Conservation (phyloP, 1,140 invertebrate species). For the Caenorhabditis briggsae region DNA sequence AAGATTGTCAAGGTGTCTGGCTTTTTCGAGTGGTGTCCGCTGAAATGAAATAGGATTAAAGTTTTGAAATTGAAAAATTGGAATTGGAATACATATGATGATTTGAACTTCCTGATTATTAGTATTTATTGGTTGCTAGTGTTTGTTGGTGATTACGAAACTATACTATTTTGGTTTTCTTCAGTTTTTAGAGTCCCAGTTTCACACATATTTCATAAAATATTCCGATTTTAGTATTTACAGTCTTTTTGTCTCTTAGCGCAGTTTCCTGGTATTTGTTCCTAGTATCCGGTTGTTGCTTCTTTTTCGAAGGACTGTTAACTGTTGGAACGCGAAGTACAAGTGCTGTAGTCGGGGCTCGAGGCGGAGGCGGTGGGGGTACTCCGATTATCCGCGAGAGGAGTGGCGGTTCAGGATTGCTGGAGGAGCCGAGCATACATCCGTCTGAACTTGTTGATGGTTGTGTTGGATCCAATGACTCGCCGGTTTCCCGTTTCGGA, state of each 20-base stretch:
- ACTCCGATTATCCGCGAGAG: slow-evolving; percentile 64
- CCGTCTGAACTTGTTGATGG: slow-evolving; percentile 45
- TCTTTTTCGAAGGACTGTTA: slow-evolving; percentile 57
- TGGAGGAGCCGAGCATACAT: slow-evolving; percentile 61
- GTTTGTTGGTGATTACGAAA: too few species aligned
- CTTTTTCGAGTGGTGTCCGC: slow-evolving; percentile 77
- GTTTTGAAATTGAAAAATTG: neutral
- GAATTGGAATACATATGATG: too few species aligned
- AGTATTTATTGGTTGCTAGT: neutral
- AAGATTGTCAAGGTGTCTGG: slow-evolving; percentile 76
- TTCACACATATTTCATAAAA: neutral
- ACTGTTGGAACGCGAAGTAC: slow-evolving; percentile 50
- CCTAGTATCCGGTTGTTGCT: slow-evolving; percentile 57
- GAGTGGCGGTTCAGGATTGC: slow-evolving; percentile 62
- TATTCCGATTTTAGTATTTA: slow-evolving; percentile 43
- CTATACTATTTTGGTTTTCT: too few species aligned
- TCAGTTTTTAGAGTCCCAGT: neutral
- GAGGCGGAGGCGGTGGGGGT: slow-evolving; percentile 62
- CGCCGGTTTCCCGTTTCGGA: slow-evolving; percentile 9
- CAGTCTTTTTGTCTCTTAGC: slow-evolving; percentile 59
- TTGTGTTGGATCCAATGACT: neutral
- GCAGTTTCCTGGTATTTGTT: slow-evolving; percentile 60
- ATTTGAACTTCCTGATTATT: slow-evolving; percentile 26
- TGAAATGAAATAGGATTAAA: slow-evolving; percentile 65
- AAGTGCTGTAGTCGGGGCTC: slow-evolving; percentile 58